Evolutionary conservation across 2,113 vertebrate genomes (phyloP).

Genomic region (Cryptoleucopteryx plumbea): DNA sequence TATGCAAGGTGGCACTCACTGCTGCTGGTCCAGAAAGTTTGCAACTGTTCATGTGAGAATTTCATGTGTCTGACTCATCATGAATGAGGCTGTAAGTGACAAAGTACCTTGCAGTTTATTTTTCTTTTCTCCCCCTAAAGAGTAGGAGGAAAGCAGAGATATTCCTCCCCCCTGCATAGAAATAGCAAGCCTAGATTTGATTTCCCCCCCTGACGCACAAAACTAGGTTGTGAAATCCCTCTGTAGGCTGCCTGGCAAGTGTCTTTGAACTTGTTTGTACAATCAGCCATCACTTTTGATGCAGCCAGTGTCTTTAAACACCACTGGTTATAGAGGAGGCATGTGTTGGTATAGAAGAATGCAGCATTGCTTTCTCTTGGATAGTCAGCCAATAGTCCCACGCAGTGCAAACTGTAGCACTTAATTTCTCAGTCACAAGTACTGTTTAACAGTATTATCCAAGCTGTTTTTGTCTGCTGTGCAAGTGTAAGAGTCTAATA

Average conservation of each 20-base stretch:
- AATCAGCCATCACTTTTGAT: neutral
- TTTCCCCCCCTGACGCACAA: neutral
- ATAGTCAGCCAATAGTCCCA: neutral
- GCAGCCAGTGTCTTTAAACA: neutral
- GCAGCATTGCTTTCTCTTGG: neutral
- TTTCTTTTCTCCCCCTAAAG: neutral
- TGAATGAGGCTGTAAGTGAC: neutral
- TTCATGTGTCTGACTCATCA: neutral
- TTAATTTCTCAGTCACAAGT: neutral
- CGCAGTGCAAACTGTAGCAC: neutral
- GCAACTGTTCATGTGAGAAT: neutral
- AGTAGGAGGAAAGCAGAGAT: neutral
- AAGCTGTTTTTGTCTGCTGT: neutral
- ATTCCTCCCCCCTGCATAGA: neutral
- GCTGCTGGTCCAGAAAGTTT: neutral
- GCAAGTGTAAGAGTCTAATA: neutral
- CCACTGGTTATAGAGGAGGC: neutral
- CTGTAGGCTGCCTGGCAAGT: neutral
- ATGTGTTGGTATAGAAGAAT: neutral
- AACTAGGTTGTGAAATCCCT: neutral
- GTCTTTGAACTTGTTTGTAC: neutral
- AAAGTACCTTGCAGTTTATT: neutral
- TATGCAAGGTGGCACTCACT: neutral
- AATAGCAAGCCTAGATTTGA: neutral
- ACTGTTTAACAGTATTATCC: neutral